Conservation (phyloP, 2,113 vertebrate species). For the Murina feae region DNA sequence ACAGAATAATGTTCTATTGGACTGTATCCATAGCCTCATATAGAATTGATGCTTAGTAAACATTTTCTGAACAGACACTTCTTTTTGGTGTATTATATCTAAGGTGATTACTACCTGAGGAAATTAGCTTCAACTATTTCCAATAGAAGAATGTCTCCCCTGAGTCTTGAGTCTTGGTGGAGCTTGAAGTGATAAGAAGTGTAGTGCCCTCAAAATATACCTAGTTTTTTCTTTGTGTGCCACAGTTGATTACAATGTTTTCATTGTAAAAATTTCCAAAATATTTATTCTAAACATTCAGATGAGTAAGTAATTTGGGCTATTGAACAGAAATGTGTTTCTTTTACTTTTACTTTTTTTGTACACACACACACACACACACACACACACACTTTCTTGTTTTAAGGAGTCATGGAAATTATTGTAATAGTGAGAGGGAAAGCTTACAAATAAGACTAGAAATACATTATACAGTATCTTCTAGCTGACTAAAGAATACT, state of each 20-base stretch:
- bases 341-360: background rate
- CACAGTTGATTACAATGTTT: background rate
- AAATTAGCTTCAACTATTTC: background rate
- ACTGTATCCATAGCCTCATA: too few species aligned
- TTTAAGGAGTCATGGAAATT: background rate
- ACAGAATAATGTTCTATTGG: background rate
- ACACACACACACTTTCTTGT: background rate
- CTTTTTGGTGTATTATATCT: background rate
- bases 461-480: background rate
- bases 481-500: background rate
- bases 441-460: background rate
- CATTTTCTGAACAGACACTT: background rate
- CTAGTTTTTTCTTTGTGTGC: background rate
- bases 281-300: background rate
- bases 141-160: background rate
- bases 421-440: background rate
- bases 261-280: background rate
- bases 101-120: background rate
- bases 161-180: background rate
- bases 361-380: background rate
- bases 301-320: background rate
- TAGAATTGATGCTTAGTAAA: background rate
- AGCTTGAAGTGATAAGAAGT: background rate
- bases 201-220: background rate
- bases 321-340: background rate